Evolutionary conservation across 2,797 vertebrate species (phyloP), one percentile per base, ranked within the genome.

Genomic region (Channallabes apus): DNA sequence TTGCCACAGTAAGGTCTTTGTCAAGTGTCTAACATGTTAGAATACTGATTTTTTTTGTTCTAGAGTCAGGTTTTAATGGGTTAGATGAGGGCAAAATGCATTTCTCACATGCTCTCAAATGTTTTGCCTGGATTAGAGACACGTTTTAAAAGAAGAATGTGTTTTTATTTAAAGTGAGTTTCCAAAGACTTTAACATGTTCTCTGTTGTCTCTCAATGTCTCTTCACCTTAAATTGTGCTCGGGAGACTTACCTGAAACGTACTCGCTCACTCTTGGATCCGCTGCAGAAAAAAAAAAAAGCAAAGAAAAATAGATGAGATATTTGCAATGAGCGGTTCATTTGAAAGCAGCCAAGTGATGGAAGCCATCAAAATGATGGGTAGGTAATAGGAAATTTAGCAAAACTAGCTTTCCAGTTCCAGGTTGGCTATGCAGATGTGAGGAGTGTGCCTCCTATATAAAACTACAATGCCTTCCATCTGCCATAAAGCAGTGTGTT

Each of bases 181-280:
- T 84, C 82, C 51, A 82, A 80, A 85, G 32, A 88, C 62, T 59
- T 69, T 56, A 35, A 79, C 29, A 18, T n/a, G n/a, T 67, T 5
- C 69, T 80, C 35, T 46, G 58, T 83, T 64, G 51, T 84, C 29
- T 72, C 41, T 75, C 64, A 79, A 58, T 71, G 80, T 64, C 29
- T 61, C 59, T 27, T 81, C 80, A 67, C 61, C 24, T 80, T 7
- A 32, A 76, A 76, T 56, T 56, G 69, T 24, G n/a, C 80, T 18
- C 22, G 14, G 8, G 51, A 62, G 29, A 83, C 94, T 95, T 92
- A 99, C 98, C 96, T 95, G 96, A 96, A 90, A 97, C 93, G 3
- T 96, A 96, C 91, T 98, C 97, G 0, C 96, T 98, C 88, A 99
- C 97, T 87, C 96, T 95, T 9, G 97, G 98, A 88, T 99, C 98